Evolutionary conservation across 2,113 vertebrate species (phyloP).

Genomic region (Cacatua alba): DNA sequence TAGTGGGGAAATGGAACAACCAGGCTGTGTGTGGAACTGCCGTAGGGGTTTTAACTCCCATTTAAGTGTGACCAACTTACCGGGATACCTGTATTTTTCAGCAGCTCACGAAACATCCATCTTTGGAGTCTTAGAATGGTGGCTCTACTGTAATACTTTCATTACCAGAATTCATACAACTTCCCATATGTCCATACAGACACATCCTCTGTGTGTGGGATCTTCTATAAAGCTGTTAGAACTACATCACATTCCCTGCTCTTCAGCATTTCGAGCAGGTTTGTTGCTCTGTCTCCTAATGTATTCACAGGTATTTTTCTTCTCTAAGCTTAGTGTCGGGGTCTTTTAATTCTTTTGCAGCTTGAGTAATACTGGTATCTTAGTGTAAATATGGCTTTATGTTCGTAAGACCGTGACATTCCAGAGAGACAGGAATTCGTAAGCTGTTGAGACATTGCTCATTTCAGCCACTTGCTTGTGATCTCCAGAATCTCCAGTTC

Average conservation of each 20-base stretch:
- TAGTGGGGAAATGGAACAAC: not conserved
- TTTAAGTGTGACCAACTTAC: not conserved
- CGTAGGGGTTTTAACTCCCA: not conserved
- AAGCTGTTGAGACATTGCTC: not conserved
- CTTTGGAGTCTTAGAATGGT: not conserved
- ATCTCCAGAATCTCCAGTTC: not conserved
- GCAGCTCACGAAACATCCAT: not conserved
- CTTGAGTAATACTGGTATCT: not conserved
- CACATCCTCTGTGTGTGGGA: not conserved
- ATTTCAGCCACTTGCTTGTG: not conserved
- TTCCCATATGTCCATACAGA: not conserved
- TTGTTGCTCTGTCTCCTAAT: not conserved
- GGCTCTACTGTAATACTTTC: not conserved
- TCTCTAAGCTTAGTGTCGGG: not conserved
- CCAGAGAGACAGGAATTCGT: not conserved
- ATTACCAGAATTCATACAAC: not conserved
- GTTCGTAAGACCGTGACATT: not conserved
- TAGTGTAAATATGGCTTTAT: not conserved
- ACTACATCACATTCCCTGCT: not conserved
- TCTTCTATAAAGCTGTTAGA: not conserved
- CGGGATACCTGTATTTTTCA: slow-evolving; percentile 1
- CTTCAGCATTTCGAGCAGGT: not conserved
- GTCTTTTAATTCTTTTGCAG: not conserved
- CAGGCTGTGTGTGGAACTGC: not conserved
- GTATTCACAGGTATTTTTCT: not conserved